Evolutionary conservation across 2,113 vertebrate genomes (phyloP).

Genomic region (Noturus placidus): DNA sequence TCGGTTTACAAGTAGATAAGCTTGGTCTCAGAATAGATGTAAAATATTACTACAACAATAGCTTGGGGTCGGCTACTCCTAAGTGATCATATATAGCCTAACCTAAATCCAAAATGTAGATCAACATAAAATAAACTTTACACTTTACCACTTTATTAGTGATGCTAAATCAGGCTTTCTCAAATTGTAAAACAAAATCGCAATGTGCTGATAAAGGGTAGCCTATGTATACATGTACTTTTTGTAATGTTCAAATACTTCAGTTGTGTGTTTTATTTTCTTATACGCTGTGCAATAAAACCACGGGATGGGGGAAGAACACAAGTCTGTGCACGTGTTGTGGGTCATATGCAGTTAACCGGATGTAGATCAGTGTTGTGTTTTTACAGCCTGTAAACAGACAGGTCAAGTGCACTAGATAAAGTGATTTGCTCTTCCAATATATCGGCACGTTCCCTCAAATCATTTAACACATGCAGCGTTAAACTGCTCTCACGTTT

Average conservation of each 20-base stretch:
- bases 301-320: background rate
- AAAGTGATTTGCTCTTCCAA: background rate
- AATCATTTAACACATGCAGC: constrained; percentile 31
- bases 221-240: background rate
- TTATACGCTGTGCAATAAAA: background rate
- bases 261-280: background rate
- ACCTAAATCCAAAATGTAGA: background rate
- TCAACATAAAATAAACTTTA: background rate
- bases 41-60: background rate
- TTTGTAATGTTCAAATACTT: background rate
- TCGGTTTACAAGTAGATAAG: background rate
- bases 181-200: background rate
- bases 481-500: constrained; percentile 20
- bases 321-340: background rate
- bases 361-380: background rate
- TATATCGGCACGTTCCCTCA: background rate
- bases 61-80: background rate
- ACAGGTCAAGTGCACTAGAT: constrained; percentile 19
- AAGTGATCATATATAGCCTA: background rate
- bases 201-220: background rate
- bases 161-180: background rate
- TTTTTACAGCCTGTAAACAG: constrained; percentile 32
- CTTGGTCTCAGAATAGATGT: background rate
- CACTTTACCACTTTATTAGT: background rate
- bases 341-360: background rate